Evolutionary conservation across 92 coral and sea anemone species (phyloP).

Genomic region (Zoanthus solanderi): DNA sequence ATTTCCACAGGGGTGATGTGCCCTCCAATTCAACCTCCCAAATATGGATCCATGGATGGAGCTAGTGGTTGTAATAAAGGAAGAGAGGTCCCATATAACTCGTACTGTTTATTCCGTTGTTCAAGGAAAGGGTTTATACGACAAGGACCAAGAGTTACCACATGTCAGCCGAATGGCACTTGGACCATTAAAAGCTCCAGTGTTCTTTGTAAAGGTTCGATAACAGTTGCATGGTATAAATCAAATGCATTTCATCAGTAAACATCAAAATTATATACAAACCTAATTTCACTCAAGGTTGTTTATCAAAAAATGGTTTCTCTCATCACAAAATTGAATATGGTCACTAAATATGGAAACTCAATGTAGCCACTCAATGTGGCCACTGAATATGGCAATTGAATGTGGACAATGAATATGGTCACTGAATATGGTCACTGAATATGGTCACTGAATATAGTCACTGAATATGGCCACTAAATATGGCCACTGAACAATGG

Average conservation of each 20-base stretch:
- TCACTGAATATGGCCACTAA: too few species aligned
- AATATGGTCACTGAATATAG: too few species aligned
- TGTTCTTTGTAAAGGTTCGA: constrained; percentile 6
- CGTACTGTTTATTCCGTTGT: constrained; percentile 25
- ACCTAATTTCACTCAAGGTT: too few species aligned
- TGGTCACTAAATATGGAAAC: too few species aligned
- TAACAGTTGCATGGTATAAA: not conserved
- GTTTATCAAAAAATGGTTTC: too few species aligned
- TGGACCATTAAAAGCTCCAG: constrained; percentile 22
- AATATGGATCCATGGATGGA: constrained; percentile 21
- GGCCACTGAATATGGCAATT: too few species aligned
- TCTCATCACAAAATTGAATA: too few species aligned
- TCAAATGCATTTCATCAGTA: not conserved
- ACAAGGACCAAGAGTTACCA: not conserved
- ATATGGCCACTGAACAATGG: too few species aligned
- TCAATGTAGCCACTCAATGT: too few species aligned
- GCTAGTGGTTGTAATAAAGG: not conserved
- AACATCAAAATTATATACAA: not conserved
- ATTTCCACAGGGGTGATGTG: constrained; percentile 18
- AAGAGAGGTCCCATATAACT: constrained; percentile 15
- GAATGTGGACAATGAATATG: too few species aligned
- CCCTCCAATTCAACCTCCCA: constrained; percentile 17
- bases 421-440: too few species aligned
- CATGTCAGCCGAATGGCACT: constrained; percentile 20
- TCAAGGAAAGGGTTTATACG: not conserved